These are phyloP conservation scores for Rhinatrema bivittatum DNA, from an alignment of 2,797 vertebrate species.

Conservation along the genomic window DNA sequence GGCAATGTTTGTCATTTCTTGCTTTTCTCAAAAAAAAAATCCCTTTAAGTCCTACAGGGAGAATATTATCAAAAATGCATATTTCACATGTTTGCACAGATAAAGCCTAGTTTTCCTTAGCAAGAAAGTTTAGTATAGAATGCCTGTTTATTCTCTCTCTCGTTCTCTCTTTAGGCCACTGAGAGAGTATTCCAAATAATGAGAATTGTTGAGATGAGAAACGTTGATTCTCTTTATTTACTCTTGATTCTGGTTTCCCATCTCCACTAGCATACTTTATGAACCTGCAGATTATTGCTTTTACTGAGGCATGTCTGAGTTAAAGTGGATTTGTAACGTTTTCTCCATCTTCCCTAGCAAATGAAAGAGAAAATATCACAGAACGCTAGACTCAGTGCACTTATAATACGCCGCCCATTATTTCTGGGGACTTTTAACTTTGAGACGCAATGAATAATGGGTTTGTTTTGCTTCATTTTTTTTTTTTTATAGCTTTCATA, in stretches of 20 bases:
- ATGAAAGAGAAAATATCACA: slow-evolving; percentile 93
- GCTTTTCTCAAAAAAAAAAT: too few species aligned
- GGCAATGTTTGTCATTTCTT: too few species aligned
- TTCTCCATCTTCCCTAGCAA: slow-evolving; percentile 74
- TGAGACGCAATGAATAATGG: slow-evolving; percentile 92
- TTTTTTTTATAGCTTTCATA: slow-evolving; percentile 71
- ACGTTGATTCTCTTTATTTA: too few species aligned
- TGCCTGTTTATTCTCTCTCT: too few species aligned
- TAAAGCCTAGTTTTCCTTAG: too few species aligned
- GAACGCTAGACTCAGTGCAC: slow-evolving; percentile 85
- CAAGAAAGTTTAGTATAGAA: too few species aligned
- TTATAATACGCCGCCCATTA: slow-evolving; percentile 94
- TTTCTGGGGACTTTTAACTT: slow-evolving; percentile 80
- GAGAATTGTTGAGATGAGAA: too few species aligned
- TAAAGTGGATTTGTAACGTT: slow-evolving; percentile 91
- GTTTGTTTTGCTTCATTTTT: slow-evolving; percentile 81
- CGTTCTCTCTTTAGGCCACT: too few species aligned
- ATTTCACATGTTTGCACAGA: slow-evolving; percentile 34
- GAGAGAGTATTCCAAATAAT: too few species aligned
- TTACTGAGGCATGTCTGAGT: slow-evolving; percentile 71
- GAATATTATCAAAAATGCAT: slow-evolving; percentile 12
- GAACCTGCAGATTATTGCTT: slow-evolving; percentile 66
- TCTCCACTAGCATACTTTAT: slow-evolving; percentile 55
- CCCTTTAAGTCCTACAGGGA: too few species aligned
- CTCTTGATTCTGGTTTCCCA: too few species aligned